Evolutionary conservation across 2,888 invertebrate species (phyloP), one percentile per base, ranked within the genome.

Genomic region (Machimus rusticus): DNA sequence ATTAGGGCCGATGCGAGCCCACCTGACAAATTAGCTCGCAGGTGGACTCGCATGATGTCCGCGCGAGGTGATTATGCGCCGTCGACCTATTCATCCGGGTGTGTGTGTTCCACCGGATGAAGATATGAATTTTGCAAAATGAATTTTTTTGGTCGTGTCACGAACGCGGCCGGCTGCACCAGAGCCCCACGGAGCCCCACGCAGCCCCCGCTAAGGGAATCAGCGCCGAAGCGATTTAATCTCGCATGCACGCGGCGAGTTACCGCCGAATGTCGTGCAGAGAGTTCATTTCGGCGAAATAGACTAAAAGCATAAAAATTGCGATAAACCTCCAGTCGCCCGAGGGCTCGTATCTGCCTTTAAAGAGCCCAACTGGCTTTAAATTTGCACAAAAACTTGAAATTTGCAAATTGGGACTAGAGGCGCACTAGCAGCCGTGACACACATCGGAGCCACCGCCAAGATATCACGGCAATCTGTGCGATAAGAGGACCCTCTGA

Each of bases 291-390:
- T 76, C 39, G 28, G 37, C 16, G 28, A 34, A 76, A 76, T 76
- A 37, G 76, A 76, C 76, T 31, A 76, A 76, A 76, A 76, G 76
- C 37, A 76, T 76, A 76, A 76, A 76, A 76, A 31, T 37, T 39
- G 37, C 76, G 76, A 76, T 76, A 76, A 37, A 76, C 76, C 19
- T 8, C 12, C 19, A 8, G 66, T 37, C 34, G 39, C 16, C 76
- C 34, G 16, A 76, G 76, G 76, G 76, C 5, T 34, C 37, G n/a
- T 37, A 34, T 76, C 76, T 76, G 5, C 34, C 37, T 76, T 76
- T 39, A 76, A 76, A 76, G 76, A 76, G 37, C 14, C n/a, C n/a
- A 34, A 39, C 34, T 19, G 39, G 19, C 76, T 76, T 76, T 37
- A 76, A 76, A 37, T 76, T 39, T 76, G 76, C 39, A 66, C 66